Base-by-base conservation (phyloP, 2,113 vertebrate genomes). In the Apodemus speciosus region DNA sequence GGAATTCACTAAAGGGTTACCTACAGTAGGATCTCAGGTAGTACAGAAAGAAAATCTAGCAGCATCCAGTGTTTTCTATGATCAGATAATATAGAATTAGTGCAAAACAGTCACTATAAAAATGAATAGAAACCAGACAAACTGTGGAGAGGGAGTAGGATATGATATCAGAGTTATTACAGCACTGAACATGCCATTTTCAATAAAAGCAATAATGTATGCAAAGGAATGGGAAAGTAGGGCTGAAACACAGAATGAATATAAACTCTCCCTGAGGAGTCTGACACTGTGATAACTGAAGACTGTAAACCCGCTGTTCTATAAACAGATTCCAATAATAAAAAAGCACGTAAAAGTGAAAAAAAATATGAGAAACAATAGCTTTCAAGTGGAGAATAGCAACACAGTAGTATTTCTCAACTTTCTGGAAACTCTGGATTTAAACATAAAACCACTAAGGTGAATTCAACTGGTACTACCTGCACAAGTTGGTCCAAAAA, bases 181-280 rank as follows among this genome's bases (percentile, higher is more conserved):
- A 6, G 30, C 84, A 94, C 71, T 84, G 43, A 75, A 92, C 90
- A 80, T 95, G 40, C 11, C 43, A 25, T 73, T 94, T 91, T 81
- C 15, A 84, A 75, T 16, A 76, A 86, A 76, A 76, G 56, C 46
- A 14, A 60, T n/a, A 21, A 25, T 23, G 58, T 56, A 53, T 72
- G 23, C 32, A 60, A 91, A 46, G 27, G 86, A 91, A 89, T 2
- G 32, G 8, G 4, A 72, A 93, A 81, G 3, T 71, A 27, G 10
- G 4, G 16, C n/a, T 46, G 27, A 81, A 23, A n/a, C 2, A 85
- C 75, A 77, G 49, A 9, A 69, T 71, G 3, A 90, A 84, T 35
- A 46, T 16, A 84, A 79, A 91, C 14, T 87, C 11, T 71, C 15
- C 38, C 32, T 35, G 18, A 93, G 27, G 32, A 92, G 79, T 79